Conservation (phyloP, 2,113 vertebrate genomes). For the Plecturocebus donacophilus region DNA sequence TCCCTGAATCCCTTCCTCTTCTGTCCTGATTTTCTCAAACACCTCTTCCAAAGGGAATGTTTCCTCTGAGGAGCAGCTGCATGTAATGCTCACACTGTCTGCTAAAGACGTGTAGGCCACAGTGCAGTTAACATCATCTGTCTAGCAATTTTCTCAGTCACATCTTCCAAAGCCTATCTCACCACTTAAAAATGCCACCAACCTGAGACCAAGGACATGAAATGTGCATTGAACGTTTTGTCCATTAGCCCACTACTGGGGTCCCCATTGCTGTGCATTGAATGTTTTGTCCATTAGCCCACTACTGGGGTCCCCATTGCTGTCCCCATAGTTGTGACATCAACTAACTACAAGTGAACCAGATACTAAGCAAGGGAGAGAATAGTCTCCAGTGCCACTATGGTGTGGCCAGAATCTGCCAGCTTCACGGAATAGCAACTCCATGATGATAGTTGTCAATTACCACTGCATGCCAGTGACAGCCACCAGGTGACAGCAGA, state of each 20-base stretch:
- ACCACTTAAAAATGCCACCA: too few species aligned
- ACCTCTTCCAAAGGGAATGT: not conserved
- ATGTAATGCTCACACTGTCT: rapidly evolving
- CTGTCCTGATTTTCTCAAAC: not conserved
- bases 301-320: rapidly evolving
- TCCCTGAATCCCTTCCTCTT: not conserved
- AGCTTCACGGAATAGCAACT: not conserved
- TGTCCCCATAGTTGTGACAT: rapidly evolving
- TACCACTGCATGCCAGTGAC: rapidly evolving
- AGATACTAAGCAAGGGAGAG: too few species aligned
- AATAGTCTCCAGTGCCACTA: not conserved
- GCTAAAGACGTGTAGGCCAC: not conserved
- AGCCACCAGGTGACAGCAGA: slow-evolving; percentile 41
- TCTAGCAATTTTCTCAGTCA: not conserved
- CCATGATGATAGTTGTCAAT: too few species aligned
- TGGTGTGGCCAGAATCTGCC: not conserved
- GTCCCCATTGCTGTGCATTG: too few species aligned
- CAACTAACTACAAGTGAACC: not conserved
- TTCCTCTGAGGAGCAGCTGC: not conserved
- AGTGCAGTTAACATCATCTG: not conserved
- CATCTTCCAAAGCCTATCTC: not conserved
- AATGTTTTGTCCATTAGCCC: not conserved
- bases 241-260: not conserved
- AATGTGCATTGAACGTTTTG: not conserved
- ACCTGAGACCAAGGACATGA: not conserved